These are phyloP conservation scores for Tetramorium parvispinum DNA, from an alignment of 1,140 invertebrate genomes.

Conservation along the genomic window DNA sequence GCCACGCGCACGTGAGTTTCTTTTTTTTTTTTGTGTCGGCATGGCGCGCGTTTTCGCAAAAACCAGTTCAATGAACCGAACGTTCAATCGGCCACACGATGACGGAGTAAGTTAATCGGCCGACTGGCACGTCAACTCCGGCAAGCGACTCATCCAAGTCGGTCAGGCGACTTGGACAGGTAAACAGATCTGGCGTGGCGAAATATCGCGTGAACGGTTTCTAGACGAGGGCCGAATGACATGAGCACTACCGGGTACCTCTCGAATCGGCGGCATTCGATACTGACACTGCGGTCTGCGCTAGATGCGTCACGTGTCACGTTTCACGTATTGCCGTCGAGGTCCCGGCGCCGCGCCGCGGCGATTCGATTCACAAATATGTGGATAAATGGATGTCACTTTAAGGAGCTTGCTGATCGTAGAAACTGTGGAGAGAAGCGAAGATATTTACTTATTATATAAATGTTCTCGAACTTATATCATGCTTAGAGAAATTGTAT, in stretches of 20 bases:
- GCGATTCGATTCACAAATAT: slow-evolving; percentile 15
- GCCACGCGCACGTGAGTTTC: not conserved
- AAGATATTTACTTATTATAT: not conserved
- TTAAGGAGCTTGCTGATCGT: not conserved
- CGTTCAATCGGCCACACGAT: slow-evolving; percentile 31
- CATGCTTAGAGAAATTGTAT: not conserved
- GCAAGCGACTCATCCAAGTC: slow-evolving; percentile 65
- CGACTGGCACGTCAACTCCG: slow-evolving; percentile 44
- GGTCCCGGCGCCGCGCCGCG: not conserved
- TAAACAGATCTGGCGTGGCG: slow-evolving; percentile 51
- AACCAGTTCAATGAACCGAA: slow-evolving; percentile 55
- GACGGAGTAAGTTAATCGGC: slow-evolving; percentile 54
- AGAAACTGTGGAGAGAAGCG: not conserved
- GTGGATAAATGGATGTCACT: not conserved
- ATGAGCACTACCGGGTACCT: slow-evolving; percentile 73
- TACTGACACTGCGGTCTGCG: slow-evolving; percentile 35
- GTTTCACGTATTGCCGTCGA: slow-evolving; percentile 21
- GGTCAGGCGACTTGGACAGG: slow-evolving; percentile 47
- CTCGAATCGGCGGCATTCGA: slow-evolving; percentile 61
- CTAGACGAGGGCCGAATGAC: slow-evolving; percentile 63
- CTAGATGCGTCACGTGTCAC: slow-evolving; percentile 25
- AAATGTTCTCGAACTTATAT: not conserved
- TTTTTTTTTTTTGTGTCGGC: slow-evolving; percentile 30
- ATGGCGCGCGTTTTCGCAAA: slow-evolving; percentile 34
- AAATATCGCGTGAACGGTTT: slow-evolving; percentile 70